Base-by-base conservation (phyloP, 2,113 vertebrate genomes). In the Gobius niger region DNA sequence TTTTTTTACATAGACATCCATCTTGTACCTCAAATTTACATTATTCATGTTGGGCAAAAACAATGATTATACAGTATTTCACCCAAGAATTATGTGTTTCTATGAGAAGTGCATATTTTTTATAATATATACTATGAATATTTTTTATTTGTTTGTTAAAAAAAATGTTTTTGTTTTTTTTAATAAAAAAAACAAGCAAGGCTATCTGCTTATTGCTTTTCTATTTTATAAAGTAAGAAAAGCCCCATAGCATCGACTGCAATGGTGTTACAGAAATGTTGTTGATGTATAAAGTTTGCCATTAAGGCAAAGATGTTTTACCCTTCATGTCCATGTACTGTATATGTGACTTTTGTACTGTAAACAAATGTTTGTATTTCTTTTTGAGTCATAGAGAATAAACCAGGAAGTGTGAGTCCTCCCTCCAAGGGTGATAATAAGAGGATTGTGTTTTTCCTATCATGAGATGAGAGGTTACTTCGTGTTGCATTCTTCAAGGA, bases 291-390 rank as follows among this genome's bases (percentile, higher is more conserved):
- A 64, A 5, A 78, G 77, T 69, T 79, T 69, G 81, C 64, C 15
- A 67, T 18, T 70, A 67, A 24, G 44, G 16, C 0, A 5, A 54
- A 15, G 66, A 46, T 60, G n/a, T 10, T 67, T 50, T 68, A 41
- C 63, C 67, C 67, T 65, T 40, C 54, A 63, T 3, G n/a, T 77
- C 75, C n/a, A 47, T 75, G 82, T 89, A 86, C 82, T 86, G 78
- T 87, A 83, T 81, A 52, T 74, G 63, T 70, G 65, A 65, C 61
- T 61, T 73, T 75, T 78, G 81, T 85, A 78, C 80, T 85, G 85
- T 84, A 77, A 75, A 40, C 75, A 66, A 75, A 52, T 70, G 68
- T 81, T 76, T 85, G 77, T 46, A 62, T 81, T 77, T 80, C 74
- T 76, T 41, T 63, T 16, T 52, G 66, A 80, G 67, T 70, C 54